Evolutionary conservation across 1,140 invertebrate species (phyloP).

Genomic region (Paramacrobiotus metropolitanus): DNA sequence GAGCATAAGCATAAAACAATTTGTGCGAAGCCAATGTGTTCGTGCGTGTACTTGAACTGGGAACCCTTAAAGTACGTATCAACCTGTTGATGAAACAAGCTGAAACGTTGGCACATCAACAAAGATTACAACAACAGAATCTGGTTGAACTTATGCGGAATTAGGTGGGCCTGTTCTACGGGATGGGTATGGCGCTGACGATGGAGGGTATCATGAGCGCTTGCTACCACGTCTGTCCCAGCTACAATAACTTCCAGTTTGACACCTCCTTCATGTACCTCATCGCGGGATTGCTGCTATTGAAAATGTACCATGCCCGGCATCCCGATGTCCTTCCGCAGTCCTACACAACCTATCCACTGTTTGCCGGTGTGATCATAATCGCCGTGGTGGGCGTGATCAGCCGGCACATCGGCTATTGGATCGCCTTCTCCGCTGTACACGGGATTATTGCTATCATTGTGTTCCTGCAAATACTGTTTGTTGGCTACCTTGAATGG

Average conservation of each 20-base stretch:
- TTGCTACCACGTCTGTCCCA: slow-evolving; percentile 71
- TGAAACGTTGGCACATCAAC: too few species aligned
- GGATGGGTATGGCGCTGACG: slow-evolving; percentile 57
- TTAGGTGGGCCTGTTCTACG: slow-evolving; percentile 67
- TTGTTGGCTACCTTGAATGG: neutral
- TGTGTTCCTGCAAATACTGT: neutral
- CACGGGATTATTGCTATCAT: slow-evolving; percentile 43
- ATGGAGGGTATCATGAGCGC: slow-evolving; percentile 67
- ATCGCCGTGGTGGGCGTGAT: slow-evolving; percentile 54
- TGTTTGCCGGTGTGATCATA: slow-evolving; percentile 51
- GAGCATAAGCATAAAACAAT: too few species aligned
- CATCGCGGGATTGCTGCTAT: slow-evolving; percentile 57
- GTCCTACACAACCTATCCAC: slow-evolving; percentile 51
- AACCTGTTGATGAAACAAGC: slow-evolving; percentile 62
- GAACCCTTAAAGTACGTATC: slow-evolving; percentile 42
- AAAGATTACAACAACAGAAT: too few species aligned
- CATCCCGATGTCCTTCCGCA: slow-evolving; percentile 72
- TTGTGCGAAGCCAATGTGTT: neutral
- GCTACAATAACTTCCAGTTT: slow-evolving; percentile 69
- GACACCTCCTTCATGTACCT: slow-evolving; percentile 83
- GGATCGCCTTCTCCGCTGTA: slow-evolving; percentile 45
- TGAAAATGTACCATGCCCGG: slow-evolving; percentile 67
- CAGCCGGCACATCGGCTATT: slow-evolving; percentile 32
- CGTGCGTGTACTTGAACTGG: neutral
- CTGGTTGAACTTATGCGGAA: too few species aligned